Evolutionary conservation across 2,888 invertebrate genomes (phyloP).

Genomic region (Octonoba sinensis): DNA sequence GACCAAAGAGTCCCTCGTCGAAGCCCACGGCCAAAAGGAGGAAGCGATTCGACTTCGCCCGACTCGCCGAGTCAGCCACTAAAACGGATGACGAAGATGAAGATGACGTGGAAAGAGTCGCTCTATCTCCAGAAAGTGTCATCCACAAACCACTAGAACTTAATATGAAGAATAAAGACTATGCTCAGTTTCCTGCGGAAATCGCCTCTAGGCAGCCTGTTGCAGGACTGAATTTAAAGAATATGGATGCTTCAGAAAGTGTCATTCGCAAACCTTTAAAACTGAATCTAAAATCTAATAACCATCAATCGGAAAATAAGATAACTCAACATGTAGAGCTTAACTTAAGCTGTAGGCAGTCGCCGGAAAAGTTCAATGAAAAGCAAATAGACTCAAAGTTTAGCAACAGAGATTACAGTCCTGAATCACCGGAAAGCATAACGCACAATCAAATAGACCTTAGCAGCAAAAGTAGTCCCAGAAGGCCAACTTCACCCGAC

Average conservation of each 20-base stretch:
- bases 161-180: slow-evolving; percentile 2
- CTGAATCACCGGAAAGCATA: slow-evolving; percentile 7
- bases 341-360: too few relatives aligned
- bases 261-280: too few relatives aligned
- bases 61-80: slow-evolving; percentile 67
- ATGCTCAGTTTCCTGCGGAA: background rate
- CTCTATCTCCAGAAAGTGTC: background rate
- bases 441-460: too few relatives aligned
- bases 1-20: background rate
- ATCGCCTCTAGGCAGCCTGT: background rate
- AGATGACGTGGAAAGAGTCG: background rate
- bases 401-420: slow-evolving; percentile 5
- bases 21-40: slow-evolving; percentile 11
- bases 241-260: too few relatives aligned
- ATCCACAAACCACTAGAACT: background rate
- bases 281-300: too few relatives aligned
- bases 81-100: slow-evolving; percentile 36
- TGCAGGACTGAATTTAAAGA: too few relatives aligned
- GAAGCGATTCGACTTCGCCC: slow-evolving; percentile 67
- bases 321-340: too few relatives aligned
- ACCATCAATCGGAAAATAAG: too few relatives aligned
- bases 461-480: too few relatives aligned
- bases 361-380: too few relatives aligned
- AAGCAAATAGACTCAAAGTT: too few relatives aligned
- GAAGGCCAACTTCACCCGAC: too few relatives aligned